Base-by-base conservation (phyloP, 2,113 vertebrate genomes). In the Hepsetus odoe region DNA sequence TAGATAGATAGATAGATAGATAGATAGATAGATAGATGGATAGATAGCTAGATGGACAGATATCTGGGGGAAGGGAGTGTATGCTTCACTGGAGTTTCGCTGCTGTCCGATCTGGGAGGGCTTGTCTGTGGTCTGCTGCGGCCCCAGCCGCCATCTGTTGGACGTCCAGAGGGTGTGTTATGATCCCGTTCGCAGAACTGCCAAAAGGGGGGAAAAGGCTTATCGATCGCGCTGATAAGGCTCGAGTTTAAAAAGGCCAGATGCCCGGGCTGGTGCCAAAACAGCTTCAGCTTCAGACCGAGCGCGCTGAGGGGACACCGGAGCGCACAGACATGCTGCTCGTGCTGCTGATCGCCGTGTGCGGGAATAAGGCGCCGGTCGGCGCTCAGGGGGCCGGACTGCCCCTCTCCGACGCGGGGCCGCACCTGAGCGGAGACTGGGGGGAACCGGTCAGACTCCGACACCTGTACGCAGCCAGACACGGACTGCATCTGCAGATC, bases 401-500 rank as follows among this genome's bases (percentile, higher is more conserved):
- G 72, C 93, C 94, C 0, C 56, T 94, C 20, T 75, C 85, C 0
- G 94, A 96, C 76, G 89, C 93, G 0, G 95, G 93, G 1, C 94
- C 95, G 0, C 94, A 95, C 61, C 74, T 94, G 40, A 81, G 89
- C 80, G 92, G 94, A 13, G 94, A 95, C 79, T 98, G 97, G 96
- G 94, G 91, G 4, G 92, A 97, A 76, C 81, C 93, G 3, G 89
- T 97, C 16, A 92, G 97, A 20, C 83, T 94, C 20, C 90, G 94
- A 79, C 95, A 98, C 82, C 92, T 99, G 85, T 97, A 96, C 49
- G 94, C 95, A 0, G 91, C 92, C 73, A 93, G 91, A 18, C 88
- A 93, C 0, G 95, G 96, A 14, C 83, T 94, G 24, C 94, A 96
- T 85, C 90, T 99, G 3, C 86, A 93, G 51, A 95, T 99, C 80